Conservation (phyloP, 2,797 vertebrate genomes). For the Malacoctenus gilli region DNA sequence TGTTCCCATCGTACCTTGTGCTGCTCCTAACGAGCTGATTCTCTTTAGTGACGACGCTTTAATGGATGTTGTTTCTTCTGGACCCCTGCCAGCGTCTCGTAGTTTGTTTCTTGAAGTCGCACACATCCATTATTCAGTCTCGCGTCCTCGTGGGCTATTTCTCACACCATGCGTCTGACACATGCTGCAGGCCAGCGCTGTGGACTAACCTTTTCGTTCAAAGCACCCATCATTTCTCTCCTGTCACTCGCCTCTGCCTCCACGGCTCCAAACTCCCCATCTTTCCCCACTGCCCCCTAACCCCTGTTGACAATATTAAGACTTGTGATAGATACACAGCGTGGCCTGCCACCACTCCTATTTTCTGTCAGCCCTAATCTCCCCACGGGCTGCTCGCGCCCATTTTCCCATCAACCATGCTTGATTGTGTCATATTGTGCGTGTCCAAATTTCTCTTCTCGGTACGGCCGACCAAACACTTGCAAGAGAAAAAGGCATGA, state of each 20-base stretch:
- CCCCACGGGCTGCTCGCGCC: conserved; percentile 12
- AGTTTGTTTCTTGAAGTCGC: no score
- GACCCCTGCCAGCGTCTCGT: no score
- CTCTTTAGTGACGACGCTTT: no score
- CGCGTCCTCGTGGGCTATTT: conserved; percentile 50
- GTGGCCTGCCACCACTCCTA: conserved; percentile 30
- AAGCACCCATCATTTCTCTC: conserved; percentile 49
- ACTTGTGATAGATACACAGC: conserved; percentile 46
- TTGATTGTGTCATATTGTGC: conserved; percentile 34
- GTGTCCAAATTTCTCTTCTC: conserved; percentile 24
- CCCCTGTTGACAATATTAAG: conserved; percentile 59
- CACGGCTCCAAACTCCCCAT: conserved; percentile 55
- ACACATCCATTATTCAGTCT: conserved; percentile 62
- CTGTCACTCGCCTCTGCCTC: conserved; percentile 42
- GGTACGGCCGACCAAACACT: not conserved
- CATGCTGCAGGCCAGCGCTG: conserved; percentile 40
- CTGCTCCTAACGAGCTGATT: no score
- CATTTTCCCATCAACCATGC: conserved; percentile 36
- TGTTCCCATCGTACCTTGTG: no score
- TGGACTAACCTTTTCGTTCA: conserved; percentile 60
- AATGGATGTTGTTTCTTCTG: no score
- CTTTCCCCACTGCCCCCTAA: conserved; percentile 56
- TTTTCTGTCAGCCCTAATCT: conserved; percentile 53
- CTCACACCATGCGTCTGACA: conserved; percentile 36
- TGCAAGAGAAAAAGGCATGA: no score